phyloP scores from a whole-genome alignment of 2,888 invertebrate genomes.

The Leptogaster cylindrica region DNA sequence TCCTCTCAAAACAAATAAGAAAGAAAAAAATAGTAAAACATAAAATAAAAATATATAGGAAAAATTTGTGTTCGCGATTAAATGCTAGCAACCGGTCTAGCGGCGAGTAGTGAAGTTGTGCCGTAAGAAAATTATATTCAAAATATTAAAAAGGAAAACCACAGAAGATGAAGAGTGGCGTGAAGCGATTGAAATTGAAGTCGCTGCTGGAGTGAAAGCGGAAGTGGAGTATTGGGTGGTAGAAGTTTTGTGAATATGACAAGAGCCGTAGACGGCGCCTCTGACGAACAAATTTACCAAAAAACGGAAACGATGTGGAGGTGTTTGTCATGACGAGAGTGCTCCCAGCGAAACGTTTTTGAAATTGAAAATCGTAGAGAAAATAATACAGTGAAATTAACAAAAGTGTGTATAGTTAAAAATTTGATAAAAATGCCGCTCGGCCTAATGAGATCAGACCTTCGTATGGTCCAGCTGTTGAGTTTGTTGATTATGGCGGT shows the following conservation, averaged over 20 bases:
- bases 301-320: neutral
- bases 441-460: slow-evolving; percentile 15
- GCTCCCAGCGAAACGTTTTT: neutral
- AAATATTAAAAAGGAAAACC: too few species aligned
- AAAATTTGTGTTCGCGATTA: slow-evolving; percentile 6
- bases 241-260: slow-evolving; percentile 9
- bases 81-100: neutral
- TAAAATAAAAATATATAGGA: neutral
- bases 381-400: slow-evolving; percentile 4
- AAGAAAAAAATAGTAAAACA: neutral
- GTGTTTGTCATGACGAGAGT: slow-evolving; percentile 28
- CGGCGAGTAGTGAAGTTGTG: too few species aligned
- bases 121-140: too few species aligned
- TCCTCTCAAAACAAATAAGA: neutral
- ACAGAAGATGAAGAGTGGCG: too few species aligned
- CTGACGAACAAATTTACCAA: neutral
- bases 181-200: neutral
- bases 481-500: neutral
- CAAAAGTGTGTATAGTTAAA: slow-evolving; percentile 3
- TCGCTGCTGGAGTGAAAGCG: neutral
- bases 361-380: neutral
- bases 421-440: slow-evolving; percentile 23
- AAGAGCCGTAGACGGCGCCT: neutral
- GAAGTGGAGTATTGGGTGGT: slow-evolving; percentile 3
- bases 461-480: slow-evolving; percentile 5